Percentiles rank a stretch among this genome's conserved stretches.
Evolutionary conservation across 1,140 invertebrate species (phyloP).

Genomic region (Cydia pomonella): DNA sequence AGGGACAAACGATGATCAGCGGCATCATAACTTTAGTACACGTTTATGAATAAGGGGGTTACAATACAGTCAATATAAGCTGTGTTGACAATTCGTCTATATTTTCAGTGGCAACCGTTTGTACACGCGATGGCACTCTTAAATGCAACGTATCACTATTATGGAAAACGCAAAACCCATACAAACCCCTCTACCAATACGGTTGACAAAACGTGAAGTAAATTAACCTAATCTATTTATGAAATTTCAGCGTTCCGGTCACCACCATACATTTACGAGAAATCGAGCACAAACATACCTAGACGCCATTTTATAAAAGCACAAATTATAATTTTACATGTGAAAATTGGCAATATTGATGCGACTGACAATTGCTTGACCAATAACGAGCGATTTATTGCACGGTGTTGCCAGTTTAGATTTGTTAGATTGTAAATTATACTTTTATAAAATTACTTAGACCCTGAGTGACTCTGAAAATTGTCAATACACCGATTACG

Average conservation of each 20-base stretch:
- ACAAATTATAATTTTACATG: no score
- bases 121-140: constrained; percentile 36
- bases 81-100: constrained; percentile 16
- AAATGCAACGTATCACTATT: constrained; percentile 39
- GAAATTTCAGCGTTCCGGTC: neutral
- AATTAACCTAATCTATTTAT: constrained; percentile 3
- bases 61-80: neutral
- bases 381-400: no score
- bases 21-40: no score
- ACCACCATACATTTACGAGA: neutral
- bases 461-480: no score
- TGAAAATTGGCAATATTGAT: no score
- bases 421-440: no score
- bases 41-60: no score
- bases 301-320: neutral
- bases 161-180: constrained; percentile 25
- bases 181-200: constrained; percentile 22
- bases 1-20: no score
- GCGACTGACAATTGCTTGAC: no score
- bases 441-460: no score
- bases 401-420: no score
- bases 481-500: no score
- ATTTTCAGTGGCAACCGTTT: constrained; percentile 35
- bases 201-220: constrained; percentile 12
- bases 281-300: neutral